Conservation (phyloP, 2,888 invertebrate genomes). For the Imbricaverruca yamaguchii region DNA sequence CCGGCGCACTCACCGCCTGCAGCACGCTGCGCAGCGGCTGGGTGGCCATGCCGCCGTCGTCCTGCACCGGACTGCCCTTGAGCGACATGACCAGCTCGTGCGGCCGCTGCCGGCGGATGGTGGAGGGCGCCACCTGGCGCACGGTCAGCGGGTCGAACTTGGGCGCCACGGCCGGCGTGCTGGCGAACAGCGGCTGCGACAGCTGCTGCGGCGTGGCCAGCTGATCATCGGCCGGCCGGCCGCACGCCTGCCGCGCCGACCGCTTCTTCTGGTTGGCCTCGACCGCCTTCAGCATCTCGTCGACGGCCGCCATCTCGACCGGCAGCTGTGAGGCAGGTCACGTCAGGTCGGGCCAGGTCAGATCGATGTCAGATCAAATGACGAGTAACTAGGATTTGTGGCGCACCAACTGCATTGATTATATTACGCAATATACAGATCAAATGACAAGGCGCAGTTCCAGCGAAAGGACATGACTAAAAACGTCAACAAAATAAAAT, state of each 20-base stretch:
- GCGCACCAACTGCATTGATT: too few relatives aligned
- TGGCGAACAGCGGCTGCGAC: background rate
- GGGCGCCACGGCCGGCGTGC: constrained; percentile 6
- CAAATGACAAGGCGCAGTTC: too few relatives aligned
- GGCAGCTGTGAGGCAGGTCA: background rate
- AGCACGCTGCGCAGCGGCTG: background rate
- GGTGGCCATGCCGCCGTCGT: background rate
- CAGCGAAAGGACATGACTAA: too few relatives aligned
- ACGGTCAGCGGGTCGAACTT: constrained; percentile 21
- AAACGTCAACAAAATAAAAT: too few relatives aligned
- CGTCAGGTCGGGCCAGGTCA: background rate
- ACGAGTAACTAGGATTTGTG: too few relatives aligned
- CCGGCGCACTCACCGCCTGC: background rate
- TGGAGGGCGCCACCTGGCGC: background rate
- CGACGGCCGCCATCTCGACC: background rate
- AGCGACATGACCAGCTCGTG: constrained; percentile 20
- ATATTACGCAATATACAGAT: too few relatives aligned
- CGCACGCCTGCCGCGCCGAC: background rate
- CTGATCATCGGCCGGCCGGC: background rate
- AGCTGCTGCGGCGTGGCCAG: background rate
- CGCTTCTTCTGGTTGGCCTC: background rate
- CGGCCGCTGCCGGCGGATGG: background rate
- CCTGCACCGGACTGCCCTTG: constrained; percentile 3
- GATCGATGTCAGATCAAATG: background rate
- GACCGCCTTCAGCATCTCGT: background rate